Evolutionary conservation across 1,140 invertebrate species (phyloP), one percentile per base, ranked within the genome.

Genomic region (Drosophila azteca): DNA sequence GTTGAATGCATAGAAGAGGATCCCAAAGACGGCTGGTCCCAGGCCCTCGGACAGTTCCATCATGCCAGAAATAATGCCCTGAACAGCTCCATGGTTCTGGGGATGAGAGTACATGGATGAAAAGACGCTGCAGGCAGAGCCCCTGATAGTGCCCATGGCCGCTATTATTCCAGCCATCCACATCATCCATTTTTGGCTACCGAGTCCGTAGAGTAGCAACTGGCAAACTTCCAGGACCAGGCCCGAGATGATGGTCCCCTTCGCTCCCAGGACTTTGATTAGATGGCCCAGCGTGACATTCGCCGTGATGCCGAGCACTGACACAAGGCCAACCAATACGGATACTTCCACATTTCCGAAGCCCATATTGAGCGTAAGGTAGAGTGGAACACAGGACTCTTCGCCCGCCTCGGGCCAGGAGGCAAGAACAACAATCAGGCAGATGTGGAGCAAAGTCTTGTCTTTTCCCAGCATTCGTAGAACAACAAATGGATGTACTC

Each of bases 311-410:
- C 98, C 99, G 55, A 99, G 93, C 49, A 99, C 95, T 48, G 98
- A 98, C 58, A 99, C 97, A 59, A 98, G 95, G 60, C 98, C 99
- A 90, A 99, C 99, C 93, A 98, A 99, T 75, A 98, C 95, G 53
- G 98, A 98, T 53, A 99, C 98, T 94, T 97, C 97, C 85, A 97
- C 94, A 65, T 95, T 96, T 77, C 96, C 96, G 93, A 99, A 99
- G 70, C 97, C 97, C 96, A 99, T 98, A 72, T 99, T 98, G 85
- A 99, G 94, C 93, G 97, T 98, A 45, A 99, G 94, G 93, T 99
- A 99, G 74, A 99, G 98, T 93, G 99, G 99, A 93, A 99, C 99
- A 93, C 98, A 99, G 53, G 98, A 99, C 93, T 99, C 99, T 93
- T 99, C 97, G 64, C 98, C 98, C 24, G 96, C 96, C 92, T 99